A percentile compares a stretch with the other conserved stretches of the same genome.
These are phyloP conservation scores for Pao palembangensis DNA, from an alignment of 2,113 vertebrate species.

Conservation along the genomic window DNA sequence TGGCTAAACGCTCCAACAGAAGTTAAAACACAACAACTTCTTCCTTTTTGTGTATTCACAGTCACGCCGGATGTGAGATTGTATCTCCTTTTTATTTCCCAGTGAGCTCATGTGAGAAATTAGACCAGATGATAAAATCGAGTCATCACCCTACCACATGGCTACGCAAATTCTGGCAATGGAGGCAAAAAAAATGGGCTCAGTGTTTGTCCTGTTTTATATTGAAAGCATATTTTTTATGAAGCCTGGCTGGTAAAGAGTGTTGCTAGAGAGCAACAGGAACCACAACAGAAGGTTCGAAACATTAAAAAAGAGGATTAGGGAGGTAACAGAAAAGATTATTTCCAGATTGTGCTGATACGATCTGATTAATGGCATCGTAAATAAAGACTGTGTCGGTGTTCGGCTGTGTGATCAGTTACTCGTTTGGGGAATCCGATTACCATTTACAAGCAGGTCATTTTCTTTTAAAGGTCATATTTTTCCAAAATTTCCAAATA, in stretches of 20 bases:
- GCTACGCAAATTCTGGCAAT: slow-evolving; percentile 8
- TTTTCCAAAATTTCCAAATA: too few species aligned
- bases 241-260: not conserved
- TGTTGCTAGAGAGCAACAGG: not conserved
- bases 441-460: too few species aligned
- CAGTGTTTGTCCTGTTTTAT: slow-evolving; percentile 26
- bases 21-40: too few species aligned
- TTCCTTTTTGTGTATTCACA: not conserved
- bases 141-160: slow-evolving; percentile 11
- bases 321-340: slow-evolving; percentile 12
- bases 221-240: slow-evolving; percentile 30
- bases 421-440: too few species aligned
- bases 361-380: slow-evolving; percentile 46
- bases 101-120: slow-evolving; percentile 23
- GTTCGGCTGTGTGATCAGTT: too few species aligned
- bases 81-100: not conserved
- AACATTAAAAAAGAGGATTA: slow-evolving; percentile 14
- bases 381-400: slow-evolving; percentile 13
- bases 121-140: slow-evolving; percentile 20
- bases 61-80: not conserved
- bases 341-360: slow-evolving; percentile 21
- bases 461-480: too few species aligned
- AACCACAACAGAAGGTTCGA: not conserved
- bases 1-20: too few species aligned
- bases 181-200: slow-evolving; percentile 16